Percentiles rank a stretch among this genome's conserved stretches.
Conservation (phyloP, 2,113 vertebrate genomes). For the Dasyornis broadbenti region DNA sequence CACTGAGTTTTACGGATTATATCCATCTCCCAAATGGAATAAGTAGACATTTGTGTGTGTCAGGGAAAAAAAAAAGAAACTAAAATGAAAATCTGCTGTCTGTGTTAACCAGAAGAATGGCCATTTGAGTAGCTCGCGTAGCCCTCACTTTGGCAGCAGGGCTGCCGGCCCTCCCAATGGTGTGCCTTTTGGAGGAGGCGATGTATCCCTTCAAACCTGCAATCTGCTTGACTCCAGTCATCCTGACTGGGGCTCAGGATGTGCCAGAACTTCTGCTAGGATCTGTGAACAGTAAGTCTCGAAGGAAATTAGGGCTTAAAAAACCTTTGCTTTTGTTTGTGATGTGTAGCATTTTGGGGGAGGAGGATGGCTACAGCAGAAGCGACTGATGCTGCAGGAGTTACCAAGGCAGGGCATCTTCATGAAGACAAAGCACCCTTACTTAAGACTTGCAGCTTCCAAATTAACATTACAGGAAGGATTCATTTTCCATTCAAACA, state of each 20-base stretch:
- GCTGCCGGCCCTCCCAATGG: not conserved
- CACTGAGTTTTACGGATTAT: constrained; percentile 39
- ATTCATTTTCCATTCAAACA: not conserved
- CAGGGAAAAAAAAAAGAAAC: not conserved
- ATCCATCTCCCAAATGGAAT: constrained; percentile 53
- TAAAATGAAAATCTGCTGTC: constrained; percentile 19
- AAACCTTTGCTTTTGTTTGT: constrained; percentile 8
- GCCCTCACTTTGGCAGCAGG: not conserved
- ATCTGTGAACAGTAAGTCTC: constrained; percentile 26
- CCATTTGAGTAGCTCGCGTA: not conserved
- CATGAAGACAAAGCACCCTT: not conserved
- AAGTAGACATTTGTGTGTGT: constrained; percentile 45
- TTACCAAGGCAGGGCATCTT: not conserved
- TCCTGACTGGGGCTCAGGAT: not conserved
- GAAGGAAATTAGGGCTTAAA: constrained; percentile 19
- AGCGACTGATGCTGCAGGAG: not conserved
- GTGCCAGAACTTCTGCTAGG: constrained; percentile 45
- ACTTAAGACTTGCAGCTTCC: not conserved
- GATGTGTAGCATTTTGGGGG: not conserved
- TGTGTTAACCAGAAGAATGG: constrained; percentile 1
- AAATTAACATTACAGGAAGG: constrained; percentile 1
- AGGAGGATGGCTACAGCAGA: not conserved
- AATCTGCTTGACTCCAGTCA: constrained; percentile 36
- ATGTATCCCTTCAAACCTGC: constrained; percentile 34
- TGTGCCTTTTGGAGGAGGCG: not conserved